Conservation (phyloP, 2,113 vertebrate genomes). For the Speoplatyrhinus poulsoni region DNA sequence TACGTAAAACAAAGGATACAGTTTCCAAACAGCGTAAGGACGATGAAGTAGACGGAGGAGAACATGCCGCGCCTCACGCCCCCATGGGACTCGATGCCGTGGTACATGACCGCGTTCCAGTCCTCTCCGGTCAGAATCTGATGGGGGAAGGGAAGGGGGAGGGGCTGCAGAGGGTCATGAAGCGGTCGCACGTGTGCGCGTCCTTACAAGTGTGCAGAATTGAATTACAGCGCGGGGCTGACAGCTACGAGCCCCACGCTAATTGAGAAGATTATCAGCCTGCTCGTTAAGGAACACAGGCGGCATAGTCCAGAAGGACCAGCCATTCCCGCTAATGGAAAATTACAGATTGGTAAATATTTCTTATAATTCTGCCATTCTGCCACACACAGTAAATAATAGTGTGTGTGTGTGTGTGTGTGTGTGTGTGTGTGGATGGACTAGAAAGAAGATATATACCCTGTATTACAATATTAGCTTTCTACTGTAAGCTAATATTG, state of each 20-base stretch:
- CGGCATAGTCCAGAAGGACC: slow-evolving; percentile 14
- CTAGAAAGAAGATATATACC: no score
- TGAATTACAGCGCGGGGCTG: slow-evolving; percentile 34
- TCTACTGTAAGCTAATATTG: no score
- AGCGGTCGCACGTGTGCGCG: not conserved
- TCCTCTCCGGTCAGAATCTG: slow-evolving; percentile 97
- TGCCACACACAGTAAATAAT: not conserved
- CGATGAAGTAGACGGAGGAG: slow-evolving; percentile 96
- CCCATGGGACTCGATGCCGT: slow-evolving; percentile 93
- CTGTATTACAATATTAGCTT: no score
- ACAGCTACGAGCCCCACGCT: slow-evolving; percentile 39
- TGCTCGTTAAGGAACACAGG: slow-evolving; percentile 34
- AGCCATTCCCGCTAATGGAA: slow-evolving; percentile 48
- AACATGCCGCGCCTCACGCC: slow-evolving; percentile 93
- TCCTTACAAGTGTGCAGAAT: slow-evolving; percentile 16
- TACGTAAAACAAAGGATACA: slow-evolving; percentile 85
- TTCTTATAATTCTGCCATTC: slow-evolving; percentile 21
- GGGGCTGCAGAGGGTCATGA: not conserved
- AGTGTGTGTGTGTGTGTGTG: not conserved
- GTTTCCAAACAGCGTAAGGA: slow-evolving; percentile 95
- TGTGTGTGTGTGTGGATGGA: not conserved
- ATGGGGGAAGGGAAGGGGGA: slow-evolving; percentile 16
- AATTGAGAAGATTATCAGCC: slow-evolving; percentile 53
- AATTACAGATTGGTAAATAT: slow-evolving; percentile 31
- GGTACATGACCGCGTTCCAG: slow-evolving; percentile 99